A percentile compares a stretch with the other conserved stretches of the same genome.
Evolutionary conservation across 2,797 vertebrate genomes (phyloP).

Genomic region (Staurois parvus): DNA sequence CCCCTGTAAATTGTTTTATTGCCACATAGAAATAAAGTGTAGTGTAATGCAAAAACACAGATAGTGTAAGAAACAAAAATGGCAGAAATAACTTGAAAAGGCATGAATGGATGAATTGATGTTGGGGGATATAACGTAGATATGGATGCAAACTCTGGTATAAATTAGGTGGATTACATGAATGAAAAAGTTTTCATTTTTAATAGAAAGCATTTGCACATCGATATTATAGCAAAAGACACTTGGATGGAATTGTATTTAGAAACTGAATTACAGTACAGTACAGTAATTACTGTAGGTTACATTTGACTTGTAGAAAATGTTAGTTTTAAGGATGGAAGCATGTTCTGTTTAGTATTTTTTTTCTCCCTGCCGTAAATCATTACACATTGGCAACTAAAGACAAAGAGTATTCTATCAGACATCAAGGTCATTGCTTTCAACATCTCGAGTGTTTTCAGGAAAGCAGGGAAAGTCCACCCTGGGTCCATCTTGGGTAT

Average conservation of each 20-base stretch:
- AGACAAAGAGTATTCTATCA: slow-evolving; percentile 40
- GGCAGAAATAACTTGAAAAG: slow-evolving; percentile 9
- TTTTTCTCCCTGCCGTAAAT: neutral
- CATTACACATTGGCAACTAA: slow-evolving; percentile 40
- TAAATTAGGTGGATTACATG: neutral
- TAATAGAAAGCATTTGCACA: slow-evolving; percentile 3
- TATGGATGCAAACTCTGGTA: neutral
- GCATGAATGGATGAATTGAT: neutral
- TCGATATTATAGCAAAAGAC: slow-evolving; percentile 19
- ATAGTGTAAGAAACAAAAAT: neutral
- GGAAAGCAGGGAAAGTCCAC: slow-evolving; percentile 51
- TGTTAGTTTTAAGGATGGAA: slow-evolving; percentile 3
- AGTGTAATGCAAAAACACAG: neutral
- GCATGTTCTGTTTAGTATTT: slow-evolving; percentile 4
- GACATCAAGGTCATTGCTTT: slow-evolving; percentile 43
- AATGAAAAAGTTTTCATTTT: neutral
- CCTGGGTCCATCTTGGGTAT: slow-evolving; percentile 34
- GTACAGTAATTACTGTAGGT: neutral
- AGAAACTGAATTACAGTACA: neutral
- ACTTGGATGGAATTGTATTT: slow-evolving; percentile 4
- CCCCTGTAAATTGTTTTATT: neutral
- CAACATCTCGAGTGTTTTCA: slow-evolving; percentile 45
- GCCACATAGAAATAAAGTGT: neutral
- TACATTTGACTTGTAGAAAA: neutral
- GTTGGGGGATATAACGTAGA: neutral